Evolutionary conservation across 2,888 invertebrate species (phyloP), one percentile per base, ranked within the genome.

Genomic region (Leucania comma): DNA sequence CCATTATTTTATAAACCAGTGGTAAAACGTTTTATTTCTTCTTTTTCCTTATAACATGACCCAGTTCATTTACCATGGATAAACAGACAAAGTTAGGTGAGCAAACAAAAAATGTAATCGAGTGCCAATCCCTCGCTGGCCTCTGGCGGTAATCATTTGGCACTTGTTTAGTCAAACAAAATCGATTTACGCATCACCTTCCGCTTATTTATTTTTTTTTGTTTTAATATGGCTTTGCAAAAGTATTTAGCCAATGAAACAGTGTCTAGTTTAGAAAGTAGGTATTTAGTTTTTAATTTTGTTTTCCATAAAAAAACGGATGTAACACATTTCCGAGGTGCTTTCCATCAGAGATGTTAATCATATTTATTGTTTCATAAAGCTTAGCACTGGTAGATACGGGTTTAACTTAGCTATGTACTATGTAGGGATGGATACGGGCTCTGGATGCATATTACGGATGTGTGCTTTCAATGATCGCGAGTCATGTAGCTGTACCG

Each of bases 91-190:
- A 54, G 65, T 26, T 59, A 78, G 60, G 54, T 51, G 46, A 53
- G 46, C 50, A 63, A 79, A 68, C 60, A 60, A 35, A 73, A 38
- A 67, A 68, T 67, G 60, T 67, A 68, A 77, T 79, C 67, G 67
- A 68, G 56, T 73, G 79, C 59, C 76, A 78, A 56, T 60, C 67
- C 62, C 22, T 48, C 46, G 2, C n/a, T 63, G 29, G 48, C n/a
- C 35, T 35, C 61, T 66, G 29, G 35, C 46, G 59, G 79, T 56
- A 62, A 79, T 48, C 51, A 56, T 50, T 63, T 68, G 63, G 67
- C 63, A 74, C 56, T 79, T 68, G 60, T 80, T 57, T 63, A 54
- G 50, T 26, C 42, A 68, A 64, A 77, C 48, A 74, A 76, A 42
- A 78, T 80, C 63, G 66, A 76, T 80, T 67, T 53, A 20, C 50